A percentile compares a stretch with the other conserved stretches of the same genome.
These are phyloP conservation scores for Zosterops japonicus DNA, from an alignment of 2,113 vertebrate species.

Conservation along the genomic window DNA sequence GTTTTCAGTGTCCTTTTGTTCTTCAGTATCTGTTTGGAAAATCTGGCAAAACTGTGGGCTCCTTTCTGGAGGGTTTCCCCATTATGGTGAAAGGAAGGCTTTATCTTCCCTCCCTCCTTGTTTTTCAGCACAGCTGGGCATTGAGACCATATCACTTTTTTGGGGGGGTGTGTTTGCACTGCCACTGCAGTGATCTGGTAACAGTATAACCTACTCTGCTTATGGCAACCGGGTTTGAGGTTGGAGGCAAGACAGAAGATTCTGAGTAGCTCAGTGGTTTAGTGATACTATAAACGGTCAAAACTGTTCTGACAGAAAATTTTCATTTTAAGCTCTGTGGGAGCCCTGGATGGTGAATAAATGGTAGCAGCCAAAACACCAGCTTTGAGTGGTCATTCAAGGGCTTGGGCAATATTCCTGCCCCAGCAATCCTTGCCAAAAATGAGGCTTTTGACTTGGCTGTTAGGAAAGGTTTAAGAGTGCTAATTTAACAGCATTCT, in stretches of 20 bases:
- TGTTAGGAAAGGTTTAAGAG: background rate
- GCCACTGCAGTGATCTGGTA: background rate
- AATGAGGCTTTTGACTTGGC: background rate
- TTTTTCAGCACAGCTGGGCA: background rate
- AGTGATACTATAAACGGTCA: background rate
- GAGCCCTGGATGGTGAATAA: background rate
- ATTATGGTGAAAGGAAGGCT: background rate
- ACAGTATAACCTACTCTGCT: background rate
- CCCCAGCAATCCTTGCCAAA: background rate
- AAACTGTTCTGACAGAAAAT: background rate
- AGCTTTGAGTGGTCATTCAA: fast-evolving
- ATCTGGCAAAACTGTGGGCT: background rate
- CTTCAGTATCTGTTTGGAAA: background rate
- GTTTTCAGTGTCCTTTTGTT: background rate
- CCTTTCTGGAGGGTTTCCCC: background rate
- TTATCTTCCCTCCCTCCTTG: background rate
- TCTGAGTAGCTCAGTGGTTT: background rate
- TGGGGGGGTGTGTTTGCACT: background rate
- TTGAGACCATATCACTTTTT: background rate
- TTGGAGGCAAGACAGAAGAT: background rate
- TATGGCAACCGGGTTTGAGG: background rate
- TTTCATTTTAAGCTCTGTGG: background rate
- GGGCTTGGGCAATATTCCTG: background rate
- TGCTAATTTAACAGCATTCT: background rate
- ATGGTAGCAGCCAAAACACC: background rate